A percentile compares a stretch with the other conserved stretches of the same genome.
These are phyloP conservation scores for Apus apus DNA, from an alignment of 2,113 vertebrate genomes.

Conservation along the genomic window DNA sequence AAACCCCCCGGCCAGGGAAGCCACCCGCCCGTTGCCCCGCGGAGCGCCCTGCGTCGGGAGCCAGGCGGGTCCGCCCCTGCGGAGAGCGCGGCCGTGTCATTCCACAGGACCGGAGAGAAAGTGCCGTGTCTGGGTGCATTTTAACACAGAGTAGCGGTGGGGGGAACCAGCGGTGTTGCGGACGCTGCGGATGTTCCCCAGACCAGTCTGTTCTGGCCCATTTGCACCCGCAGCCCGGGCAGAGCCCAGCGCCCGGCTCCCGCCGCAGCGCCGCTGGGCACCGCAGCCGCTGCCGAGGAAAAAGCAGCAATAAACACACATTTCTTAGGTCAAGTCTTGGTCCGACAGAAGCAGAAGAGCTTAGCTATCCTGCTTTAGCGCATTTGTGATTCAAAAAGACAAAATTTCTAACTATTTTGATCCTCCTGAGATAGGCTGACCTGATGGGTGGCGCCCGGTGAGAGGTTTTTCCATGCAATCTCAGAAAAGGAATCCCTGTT, in stretches of 20 bases:
- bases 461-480: not conserved
- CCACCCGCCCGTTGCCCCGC: not conserved
- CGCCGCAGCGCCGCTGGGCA: too few species aligned
- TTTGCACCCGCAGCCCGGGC: too few species aligned
- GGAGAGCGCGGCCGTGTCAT: not conserved
- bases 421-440: not conserved
- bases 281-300: too few species aligned
- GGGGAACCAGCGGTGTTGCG: too few species aligned
- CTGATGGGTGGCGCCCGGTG: rapidly evolving
- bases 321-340: not conserved
- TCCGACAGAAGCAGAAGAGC: not conserved
- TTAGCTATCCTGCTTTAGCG: not conserved
- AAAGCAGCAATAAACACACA: too few species aligned
- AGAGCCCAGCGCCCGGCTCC: too few species aligned
- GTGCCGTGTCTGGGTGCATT: rapidly evolving
- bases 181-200: too few species aligned
- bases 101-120: too few species aligned
- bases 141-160: rapidly evolving
- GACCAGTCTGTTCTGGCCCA: too few species aligned
- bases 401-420: not conserved
- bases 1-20: too few species aligned
- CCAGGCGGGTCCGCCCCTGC: not conserved
- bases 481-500: not conserved
- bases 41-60: not conserved
- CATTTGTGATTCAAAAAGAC: not conserved